Evolutionary conservation across 2,113 vertebrate genomes (phyloP).

Genomic region (Scortum barcoo): DNA sequence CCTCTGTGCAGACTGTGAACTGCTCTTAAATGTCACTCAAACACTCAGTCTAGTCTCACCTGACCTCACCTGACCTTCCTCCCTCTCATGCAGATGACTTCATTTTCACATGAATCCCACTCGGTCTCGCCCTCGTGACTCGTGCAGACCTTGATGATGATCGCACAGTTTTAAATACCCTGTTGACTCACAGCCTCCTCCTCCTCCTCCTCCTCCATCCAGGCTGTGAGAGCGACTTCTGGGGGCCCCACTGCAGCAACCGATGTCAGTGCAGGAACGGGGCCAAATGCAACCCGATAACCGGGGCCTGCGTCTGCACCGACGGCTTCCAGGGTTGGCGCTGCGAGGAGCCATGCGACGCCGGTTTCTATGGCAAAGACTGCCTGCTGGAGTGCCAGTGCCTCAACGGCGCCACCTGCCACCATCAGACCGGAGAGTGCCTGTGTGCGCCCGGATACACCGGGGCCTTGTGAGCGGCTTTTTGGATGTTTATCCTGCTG

Average conservation of each 20-base stretch:
- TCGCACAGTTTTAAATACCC: not conserved
- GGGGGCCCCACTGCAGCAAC: slow-evolving; percentile 96
- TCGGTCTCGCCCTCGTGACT: not conserved
- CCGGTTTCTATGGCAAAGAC: slow-evolving; percentile 88
- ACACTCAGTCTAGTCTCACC: not conserved
- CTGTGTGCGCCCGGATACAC: slow-evolving; percentile 93
- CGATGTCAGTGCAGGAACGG: slow-evolving; percentile 94
- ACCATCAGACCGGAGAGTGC: slow-evolving; percentile 92
- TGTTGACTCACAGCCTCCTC: not conserved
- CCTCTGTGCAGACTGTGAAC: too few species aligned
- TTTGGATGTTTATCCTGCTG: not conserved
- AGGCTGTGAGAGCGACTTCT: slow-evolving; percentile 94
- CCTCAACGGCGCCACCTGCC: slow-evolving; percentile 90
- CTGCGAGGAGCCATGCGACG: slow-evolving; percentile 90
- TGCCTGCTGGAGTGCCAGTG: slow-evolving; percentile 92
- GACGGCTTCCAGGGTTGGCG: slow-evolving; percentile 95
- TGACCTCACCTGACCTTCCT: not conserved
- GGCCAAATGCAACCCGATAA: slow-evolving; percentile 95
- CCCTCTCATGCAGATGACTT: not conserved
- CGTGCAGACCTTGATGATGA: not conserved
- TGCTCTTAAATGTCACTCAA: not conserved
- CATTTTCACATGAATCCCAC: not conserved
- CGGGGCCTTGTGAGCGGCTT: slow-evolving; percentile 88
- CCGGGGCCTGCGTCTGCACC: slow-evolving; percentile 92
- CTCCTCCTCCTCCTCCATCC: slow-evolving; percentile 34